These are phyloP conservation scores for Ceratitis capitata DNA, from an alignment of 1,140 invertebrate genomes.

Conservation along the genomic window DNA sequence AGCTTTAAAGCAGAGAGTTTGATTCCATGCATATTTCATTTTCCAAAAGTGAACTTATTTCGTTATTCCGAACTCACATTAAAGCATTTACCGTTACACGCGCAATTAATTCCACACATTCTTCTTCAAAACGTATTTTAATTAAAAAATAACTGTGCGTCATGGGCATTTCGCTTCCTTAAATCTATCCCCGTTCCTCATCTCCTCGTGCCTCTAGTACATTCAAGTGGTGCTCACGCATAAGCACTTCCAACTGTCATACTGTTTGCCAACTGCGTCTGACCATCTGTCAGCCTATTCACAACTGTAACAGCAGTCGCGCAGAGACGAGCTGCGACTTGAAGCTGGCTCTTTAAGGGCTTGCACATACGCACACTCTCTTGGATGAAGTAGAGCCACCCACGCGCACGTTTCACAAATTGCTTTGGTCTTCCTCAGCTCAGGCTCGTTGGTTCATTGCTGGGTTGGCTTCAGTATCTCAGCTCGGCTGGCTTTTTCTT, in stretches of 20 bases:
- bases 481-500: not conserved
- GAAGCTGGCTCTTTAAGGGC: not conserved
- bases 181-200: not conserved
- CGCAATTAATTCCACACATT: not conserved
- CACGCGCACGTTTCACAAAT: conserved; percentile 8
- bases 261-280: conserved; percentile 12
- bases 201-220: not conserved
- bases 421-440: not conserved
- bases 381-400: not conserved
- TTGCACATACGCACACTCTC: not conserved
- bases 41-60: too few relatives aligned
- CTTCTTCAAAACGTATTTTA: not conserved
- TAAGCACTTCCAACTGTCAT: not conserved
- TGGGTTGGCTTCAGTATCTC: not conserved
- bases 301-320: too few relatives aligned
- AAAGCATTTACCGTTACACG: too few relatives aligned
- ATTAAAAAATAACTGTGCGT: not conserved
- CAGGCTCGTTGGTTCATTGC: not conserved
- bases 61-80: too few relatives aligned
- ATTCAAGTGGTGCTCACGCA: not conserved
- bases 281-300: not conserved
- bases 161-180: not conserved
- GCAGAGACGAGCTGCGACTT: conserved; percentile 3
- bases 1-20: too few relatives aligned
- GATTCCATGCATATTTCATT: too few relatives aligned